phyloP scores from a whole-genome alignment of 2,113 vertebrate genomes.

The Pogonocichla stellata region DNA sequence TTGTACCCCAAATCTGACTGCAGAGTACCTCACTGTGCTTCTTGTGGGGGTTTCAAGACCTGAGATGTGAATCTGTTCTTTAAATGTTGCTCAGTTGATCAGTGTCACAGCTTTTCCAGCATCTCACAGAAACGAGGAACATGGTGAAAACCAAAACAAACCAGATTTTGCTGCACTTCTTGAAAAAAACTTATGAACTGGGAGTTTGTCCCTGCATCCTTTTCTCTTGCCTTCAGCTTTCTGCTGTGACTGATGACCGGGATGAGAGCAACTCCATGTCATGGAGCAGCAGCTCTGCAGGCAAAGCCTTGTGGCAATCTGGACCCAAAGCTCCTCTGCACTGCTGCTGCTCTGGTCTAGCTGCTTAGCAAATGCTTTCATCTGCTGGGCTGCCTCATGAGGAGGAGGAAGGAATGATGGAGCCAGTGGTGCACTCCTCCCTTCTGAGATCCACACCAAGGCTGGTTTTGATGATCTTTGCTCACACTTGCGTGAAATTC shows the following conservation, averaged over 20 bases:
- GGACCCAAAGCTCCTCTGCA: background rate
- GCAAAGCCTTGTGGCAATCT: background rate
- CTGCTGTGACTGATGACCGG: background rate
- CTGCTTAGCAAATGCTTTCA: background rate
- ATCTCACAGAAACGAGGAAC: background rate
- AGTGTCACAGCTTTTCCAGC: background rate
- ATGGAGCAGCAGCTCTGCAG: background rate
- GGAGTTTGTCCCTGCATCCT: background rate
- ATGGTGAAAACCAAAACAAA: background rate
- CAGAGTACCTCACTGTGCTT: background rate
- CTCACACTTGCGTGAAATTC: background rate
- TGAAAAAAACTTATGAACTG: background rate
- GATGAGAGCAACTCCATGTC: accelerated
- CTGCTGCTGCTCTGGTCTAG: background rate
- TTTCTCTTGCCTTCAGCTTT: background rate
- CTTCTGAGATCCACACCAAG: accelerated
- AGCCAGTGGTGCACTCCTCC: background rate
- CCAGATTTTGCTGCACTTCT: background rate
- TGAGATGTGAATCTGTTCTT: background rate
- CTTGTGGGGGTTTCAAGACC: background rate
- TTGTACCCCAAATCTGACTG: background rate
- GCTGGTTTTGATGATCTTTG: background rate
- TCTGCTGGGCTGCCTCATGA: background rate
- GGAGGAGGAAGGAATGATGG: background rate
- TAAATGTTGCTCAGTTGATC: background rate